Conservation (phyloP, 2,113 vertebrate species). For the Probosciger aterrimus region DNA sequence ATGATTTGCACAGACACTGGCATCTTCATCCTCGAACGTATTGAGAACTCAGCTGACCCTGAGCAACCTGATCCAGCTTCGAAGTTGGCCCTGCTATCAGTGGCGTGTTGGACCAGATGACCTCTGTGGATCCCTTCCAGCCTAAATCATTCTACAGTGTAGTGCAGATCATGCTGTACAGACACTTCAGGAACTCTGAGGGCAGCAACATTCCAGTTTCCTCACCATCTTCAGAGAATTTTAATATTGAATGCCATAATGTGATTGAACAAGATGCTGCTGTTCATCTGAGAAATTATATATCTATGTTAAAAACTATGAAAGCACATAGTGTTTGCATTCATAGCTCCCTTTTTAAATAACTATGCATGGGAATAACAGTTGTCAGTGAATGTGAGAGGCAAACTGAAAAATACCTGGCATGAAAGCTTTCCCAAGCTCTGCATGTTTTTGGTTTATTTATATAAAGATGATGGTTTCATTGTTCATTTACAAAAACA, state of each 20-base stretch:
- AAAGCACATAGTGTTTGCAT: background rate
- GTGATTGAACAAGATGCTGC: background rate
- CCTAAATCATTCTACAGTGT: background rate
- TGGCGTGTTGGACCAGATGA: constrained; percentile 24
- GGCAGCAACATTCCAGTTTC: background rate
- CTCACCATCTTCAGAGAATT: background rate
- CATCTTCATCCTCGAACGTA: background rate
- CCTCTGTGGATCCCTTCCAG: constrained; percentile 30
- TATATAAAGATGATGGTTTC: background rate
- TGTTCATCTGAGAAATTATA: background rate
- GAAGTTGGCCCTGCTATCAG: background rate
- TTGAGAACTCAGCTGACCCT: background rate
- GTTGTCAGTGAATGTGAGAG: background rate
- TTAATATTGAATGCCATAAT: background rate
- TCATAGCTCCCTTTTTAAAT: background rate
- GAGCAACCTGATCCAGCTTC: background rate
- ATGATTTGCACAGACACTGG: background rate
- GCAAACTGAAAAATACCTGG: background rate
- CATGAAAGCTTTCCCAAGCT: background rate
- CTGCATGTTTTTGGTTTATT: background rate
- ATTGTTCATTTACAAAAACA: background rate
- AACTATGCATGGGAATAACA: background rate
- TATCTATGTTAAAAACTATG: background rate
- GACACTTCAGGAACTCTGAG: background rate
- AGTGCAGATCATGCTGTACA: background rate